Evolutionary conservation across 2,113 vertebrate species (phyloP), one percentile per base, ranked within the genome.

Genomic region (Gavialis gangeticus): DNA sequence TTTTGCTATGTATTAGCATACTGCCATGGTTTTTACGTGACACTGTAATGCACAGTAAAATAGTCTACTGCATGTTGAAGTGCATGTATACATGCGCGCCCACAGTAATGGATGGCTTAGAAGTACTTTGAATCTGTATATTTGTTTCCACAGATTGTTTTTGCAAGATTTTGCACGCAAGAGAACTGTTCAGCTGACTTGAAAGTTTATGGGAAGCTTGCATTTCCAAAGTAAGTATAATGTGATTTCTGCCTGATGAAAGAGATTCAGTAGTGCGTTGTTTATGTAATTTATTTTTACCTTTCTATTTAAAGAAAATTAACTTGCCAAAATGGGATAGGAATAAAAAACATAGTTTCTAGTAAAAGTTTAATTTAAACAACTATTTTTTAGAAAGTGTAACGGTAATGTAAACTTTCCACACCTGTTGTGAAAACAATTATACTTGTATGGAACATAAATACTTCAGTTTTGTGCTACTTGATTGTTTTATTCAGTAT

Each of bases 151-250:
- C 96, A 99, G 99, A 99, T 99, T 67, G 88, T 95, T 75, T 99
- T 99, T 97, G 98, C 98, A 95, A 99, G 99, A 46, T 98, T 98
- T 96, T 99, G 99, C 95, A 97, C 96, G 69, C 97, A 98, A 93
- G 96, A 97, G 95, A 99, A 99, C 95, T 99, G 99, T 95, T 99
- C 99, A 2, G 98, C 99, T 76, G 98, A 99, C 97, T 97, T 99
- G 94, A 99, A 98, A 87, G 96, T 99, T 90, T 98, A 98, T 92
- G 98, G 98, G 88, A 97, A 97, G 94, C 95, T 99, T 77, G 97
- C 96, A 90, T 98, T 99, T 96, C 98, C 98, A 66, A 98, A 98
- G 99, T 99, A 98, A 98, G 99, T 98, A n/a, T 54, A 60, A 71
- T 37, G 5, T 46, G 60, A 18, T 17, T 94, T 95, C 66, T 4